Percentiles rank a stretch among this genome's conserved stretches.
These are phyloP conservation scores for Galaxias olidus DNA, from an alignment of 2,797 vertebrate genomes.

Conservation along the genomic window DNA sequence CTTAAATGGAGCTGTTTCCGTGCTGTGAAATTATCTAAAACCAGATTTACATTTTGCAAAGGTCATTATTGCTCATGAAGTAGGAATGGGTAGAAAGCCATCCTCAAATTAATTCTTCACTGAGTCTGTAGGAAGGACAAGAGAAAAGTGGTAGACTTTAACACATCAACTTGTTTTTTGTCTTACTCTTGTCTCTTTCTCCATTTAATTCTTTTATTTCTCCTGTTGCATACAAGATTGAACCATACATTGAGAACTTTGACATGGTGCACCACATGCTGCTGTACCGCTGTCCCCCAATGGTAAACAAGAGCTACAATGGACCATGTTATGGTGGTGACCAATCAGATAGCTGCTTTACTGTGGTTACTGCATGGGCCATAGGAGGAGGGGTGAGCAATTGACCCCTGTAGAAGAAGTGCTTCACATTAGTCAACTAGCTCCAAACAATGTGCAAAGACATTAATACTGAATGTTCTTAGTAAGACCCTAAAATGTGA, in stretches of 20 bases:
- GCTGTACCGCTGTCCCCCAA: slow-evolving; percentile 62
- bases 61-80: too few species aligned
- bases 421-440: background rate
- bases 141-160: too few species aligned
- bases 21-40: background rate
- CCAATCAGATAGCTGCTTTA: slow-evolving; percentile 18
- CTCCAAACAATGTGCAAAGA: background rate
- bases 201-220: background rate
- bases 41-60: background rate
- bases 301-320: slow-evolving; percentile 31
- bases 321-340: slow-evolving; percentile 33
- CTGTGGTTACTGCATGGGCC: slow-evolving; percentile 62
- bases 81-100: too few species aligned
- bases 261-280: slow-evolving; percentile 71
- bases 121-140: too few species aligned
- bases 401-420: background rate
- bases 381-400: slow-evolving; percentile 69
- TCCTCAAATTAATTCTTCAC: too few species aligned
- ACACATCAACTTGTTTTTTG: background rate
- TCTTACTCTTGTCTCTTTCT: background rate
- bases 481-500: too few species aligned
- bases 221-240: slow-evolving; percentile 54
- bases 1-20: background rate
- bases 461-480: background rate
- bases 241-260: slow-evolving; percentile 55